Evolutionary conservation across 1,140 invertebrate species (phyloP).

Genomic region (Plodia interpunctella): DNA sequence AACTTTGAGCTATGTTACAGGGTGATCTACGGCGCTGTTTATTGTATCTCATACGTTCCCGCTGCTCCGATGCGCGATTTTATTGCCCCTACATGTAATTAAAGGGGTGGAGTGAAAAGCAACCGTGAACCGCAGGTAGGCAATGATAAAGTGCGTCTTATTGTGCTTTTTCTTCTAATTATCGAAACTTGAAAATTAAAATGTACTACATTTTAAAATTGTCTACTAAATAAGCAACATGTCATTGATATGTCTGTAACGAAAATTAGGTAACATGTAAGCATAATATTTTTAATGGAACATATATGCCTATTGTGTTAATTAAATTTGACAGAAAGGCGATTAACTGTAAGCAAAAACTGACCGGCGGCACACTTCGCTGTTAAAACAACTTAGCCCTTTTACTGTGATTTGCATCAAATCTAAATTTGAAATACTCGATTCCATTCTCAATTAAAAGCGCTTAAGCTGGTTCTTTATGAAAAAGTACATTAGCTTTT

Average conservation of each 20-base stretch:
- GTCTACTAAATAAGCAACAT: too few relatives aligned
- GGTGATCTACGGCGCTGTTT: slow-evolving; percentile 70
- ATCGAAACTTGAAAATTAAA: too few relatives aligned
- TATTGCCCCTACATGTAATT: slow-evolving; percentile 31
- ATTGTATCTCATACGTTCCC: slow-evolving; percentile 54
- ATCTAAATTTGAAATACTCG: slow-evolving; percentile 2
- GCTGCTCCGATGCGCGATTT: slow-evolving; percentile 35
- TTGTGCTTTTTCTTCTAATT: background rate
- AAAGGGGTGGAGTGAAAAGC: background rate
- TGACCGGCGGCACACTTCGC: background rate
- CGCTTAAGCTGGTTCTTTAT: background rate
- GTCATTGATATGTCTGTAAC: too few relatives aligned
- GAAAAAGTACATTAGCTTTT: background rate
- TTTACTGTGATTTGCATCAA: background rate
- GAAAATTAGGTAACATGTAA: too few relatives aligned
- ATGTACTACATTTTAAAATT: too few relatives aligned
- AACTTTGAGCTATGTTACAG: slow-evolving; percentile 70
- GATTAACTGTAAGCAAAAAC: background rate
- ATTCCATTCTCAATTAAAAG: background rate
- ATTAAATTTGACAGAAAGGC: too few relatives aligned
- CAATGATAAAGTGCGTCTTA: background rate
- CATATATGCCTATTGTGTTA: too few relatives aligned
- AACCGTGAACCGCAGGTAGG: background rate
- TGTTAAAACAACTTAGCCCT: slow-evolving; percentile 2
- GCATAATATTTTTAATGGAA: too few relatives aligned